These are phyloP conservation scores for Hippocampus mohnikei DNA, from an alignment of 2,113 vertebrate species.

Conservation along the genomic window DNA sequence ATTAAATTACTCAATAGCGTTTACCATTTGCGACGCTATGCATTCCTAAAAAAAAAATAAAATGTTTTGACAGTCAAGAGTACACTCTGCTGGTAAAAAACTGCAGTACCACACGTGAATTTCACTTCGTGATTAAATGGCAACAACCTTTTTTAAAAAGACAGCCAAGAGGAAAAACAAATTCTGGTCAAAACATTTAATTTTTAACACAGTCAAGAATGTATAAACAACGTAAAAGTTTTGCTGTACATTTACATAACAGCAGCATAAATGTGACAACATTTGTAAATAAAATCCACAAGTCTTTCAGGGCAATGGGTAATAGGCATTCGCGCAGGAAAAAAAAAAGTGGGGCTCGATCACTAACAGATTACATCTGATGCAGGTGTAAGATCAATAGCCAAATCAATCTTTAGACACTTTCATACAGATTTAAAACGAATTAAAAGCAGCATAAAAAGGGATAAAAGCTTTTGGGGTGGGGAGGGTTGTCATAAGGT, in stretches of 20 bases:
- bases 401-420: not conserved
- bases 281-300: not conserved
- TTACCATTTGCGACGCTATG: not conserved
- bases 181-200: constrained; percentile 1
- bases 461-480: not conserved
- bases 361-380: not conserved
- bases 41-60: no score
- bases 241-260: not conserved
- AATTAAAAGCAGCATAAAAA: constrained; percentile 2
- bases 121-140: not conserved
- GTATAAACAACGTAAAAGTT: not conserved
- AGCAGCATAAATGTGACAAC: not conserved
- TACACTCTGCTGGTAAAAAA: not conserved
- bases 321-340: not conserved
- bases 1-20: no score
- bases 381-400: not conserved
- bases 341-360: not conserved
- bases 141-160: not conserved
- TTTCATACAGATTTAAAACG: not conserved
- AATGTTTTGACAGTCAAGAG: not conserved
- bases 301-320: not conserved
- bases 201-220: not conserved
- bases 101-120: not conserved
- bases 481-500: not conserved
- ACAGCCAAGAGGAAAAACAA: not conserved